Evolutionary conservation across 2,113 vertebrate species (phyloP), one percentile per base, ranked within the genome.

Genomic region (Salvator merianae): DNA sequence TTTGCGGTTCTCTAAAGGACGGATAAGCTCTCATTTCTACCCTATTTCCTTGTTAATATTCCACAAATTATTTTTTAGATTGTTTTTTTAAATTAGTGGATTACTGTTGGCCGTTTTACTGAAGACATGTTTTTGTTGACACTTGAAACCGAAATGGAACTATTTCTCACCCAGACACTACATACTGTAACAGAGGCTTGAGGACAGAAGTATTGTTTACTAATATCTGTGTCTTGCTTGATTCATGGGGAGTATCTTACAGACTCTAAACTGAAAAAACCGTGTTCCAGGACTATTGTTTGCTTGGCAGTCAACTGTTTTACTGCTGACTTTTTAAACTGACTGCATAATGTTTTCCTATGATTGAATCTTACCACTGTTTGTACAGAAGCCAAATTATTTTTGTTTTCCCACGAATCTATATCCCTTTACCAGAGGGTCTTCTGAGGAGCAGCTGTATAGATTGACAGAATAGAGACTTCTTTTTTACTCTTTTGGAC

Each of bases 301-400:
- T 71, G 66, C 30, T 47, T 76, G 65, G 75, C 59, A 81, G 47
- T 87, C 85, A 83, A 69, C 89, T 75, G 72, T 84, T 88, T 89
- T 68, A 28, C 47, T 18, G 2, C 59, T 91, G 88, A 93, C 86
- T 85, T 71, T 1, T 72, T 74, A 71, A 75, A 83, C 83, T 91
- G 93, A 90, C 87, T 90, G 82, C 77, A 76, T 89, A 86, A 85
- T 86, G n/a, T 93, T 86, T 88, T 93, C 85, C 70, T 89, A 50
- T 91, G 89, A 92, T 92, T 93, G 73, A 88, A 89, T 88, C 90
- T 93, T 92, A 87, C 91, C 93, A 91, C 92, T 80, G 18, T 88
- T 92, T 92, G 91, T 92, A 92, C 87, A 86, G 93, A 94, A 93
- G 93, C 93, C 92, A 92, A 95, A 94, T 93, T 90, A 93, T 87